Evolutionary conservation across 2,888 invertebrate species (phyloP).

Genomic region (Lasioglossum calceatum): DNA sequence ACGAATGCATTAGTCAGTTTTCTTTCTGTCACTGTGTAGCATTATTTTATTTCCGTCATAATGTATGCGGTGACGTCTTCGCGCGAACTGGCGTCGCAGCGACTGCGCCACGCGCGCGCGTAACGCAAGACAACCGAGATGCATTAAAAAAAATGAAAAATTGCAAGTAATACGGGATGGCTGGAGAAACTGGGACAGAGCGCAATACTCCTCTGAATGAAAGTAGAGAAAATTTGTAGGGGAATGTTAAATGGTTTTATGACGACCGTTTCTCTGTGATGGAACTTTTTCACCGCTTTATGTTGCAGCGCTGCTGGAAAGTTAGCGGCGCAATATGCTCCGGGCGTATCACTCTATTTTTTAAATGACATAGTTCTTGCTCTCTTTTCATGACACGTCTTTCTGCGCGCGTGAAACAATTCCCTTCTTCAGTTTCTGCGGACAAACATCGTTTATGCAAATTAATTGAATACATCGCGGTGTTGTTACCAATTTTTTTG

Average conservation of each 20-base stretch:
- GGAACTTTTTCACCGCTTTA: not conserved
- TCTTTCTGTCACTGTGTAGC: conserved; percentile 4
- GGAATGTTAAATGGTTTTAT: conserved; percentile 18
- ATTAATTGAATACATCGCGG: not conserved
- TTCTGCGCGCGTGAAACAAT: not conserved
- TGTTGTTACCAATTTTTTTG: not conserved
- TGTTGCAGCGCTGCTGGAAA: not conserved
- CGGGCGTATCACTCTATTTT: not conserved
- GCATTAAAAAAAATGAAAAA: not conserved
- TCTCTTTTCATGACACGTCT: not conserved
- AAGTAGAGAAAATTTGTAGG: conserved; percentile 10
- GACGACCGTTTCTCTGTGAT: conserved; percentile 11
- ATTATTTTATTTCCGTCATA: conserved; percentile 17
- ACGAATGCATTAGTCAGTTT: not conserved
- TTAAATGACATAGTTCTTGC: not conserved
- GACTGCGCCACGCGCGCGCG: not conserved
- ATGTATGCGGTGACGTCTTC: not conserved
- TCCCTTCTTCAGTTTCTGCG: not conserved
- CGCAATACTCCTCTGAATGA: not conserved
- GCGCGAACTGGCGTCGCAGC: not conserved
- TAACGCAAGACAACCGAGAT: not conserved
- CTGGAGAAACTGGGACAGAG: not conserved
- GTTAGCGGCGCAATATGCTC: conserved; percentile 7
- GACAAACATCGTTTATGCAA: not conserved
- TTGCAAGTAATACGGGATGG: conserved; percentile 3